A percentile compares a stretch with the other conserved stretches of the same genome.
phyloP scores from a whole-genome alignment of 2,888 invertebrate species.

The Esperia sulphurella region DNA sequence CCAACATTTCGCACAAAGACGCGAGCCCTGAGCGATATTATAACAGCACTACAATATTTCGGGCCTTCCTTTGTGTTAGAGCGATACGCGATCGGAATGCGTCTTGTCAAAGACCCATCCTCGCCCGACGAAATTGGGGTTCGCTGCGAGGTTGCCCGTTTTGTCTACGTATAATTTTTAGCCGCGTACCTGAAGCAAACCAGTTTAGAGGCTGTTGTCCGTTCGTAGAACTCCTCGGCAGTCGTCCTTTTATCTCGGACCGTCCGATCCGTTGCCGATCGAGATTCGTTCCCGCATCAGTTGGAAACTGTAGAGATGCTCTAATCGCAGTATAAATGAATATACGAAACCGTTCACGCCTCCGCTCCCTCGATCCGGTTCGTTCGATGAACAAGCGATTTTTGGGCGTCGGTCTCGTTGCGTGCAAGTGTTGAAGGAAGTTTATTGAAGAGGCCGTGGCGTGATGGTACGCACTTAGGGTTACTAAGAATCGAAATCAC shows the following conservation, averaged over 20 bases:
- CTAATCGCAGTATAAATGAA: conserved; percentile 40
- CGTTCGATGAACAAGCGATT: conserved; percentile 42
- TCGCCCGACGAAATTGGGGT: conserved; percentile 55
- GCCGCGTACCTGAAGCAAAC: conserved; percentile 69
- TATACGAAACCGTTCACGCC: conserved; percentile 43
- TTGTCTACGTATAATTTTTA: conserved; percentile 72
- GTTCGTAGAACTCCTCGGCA: conserved; percentile 55
- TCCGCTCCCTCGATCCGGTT: conserved; percentile 24
- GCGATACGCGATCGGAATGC: conserved; percentile 57
- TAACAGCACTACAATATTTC: conserved; percentile 27
- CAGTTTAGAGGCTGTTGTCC: conserved; percentile 51
- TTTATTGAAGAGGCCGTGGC: conserved; percentile 37
- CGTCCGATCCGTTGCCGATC: conserved; percentile 30
- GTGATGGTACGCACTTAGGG: conserved; percentile 48
- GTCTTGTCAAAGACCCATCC: conserved; percentile 55
- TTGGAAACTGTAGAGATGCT: conserved; percentile 34
- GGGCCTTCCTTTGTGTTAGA: conserved; percentile 32
- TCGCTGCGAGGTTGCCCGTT: conserved; percentile 34
- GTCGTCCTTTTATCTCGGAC: conserved; percentile 47
- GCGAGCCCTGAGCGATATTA: conserved; percentile 13
- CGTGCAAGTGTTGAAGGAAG: conserved; percentile 36
- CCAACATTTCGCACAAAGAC: conserved; percentile 13
- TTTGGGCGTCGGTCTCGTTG: conserved; percentile 32
- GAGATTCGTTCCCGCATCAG: conserved; percentile 31
- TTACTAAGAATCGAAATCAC: conserved; percentile 42